A percentile compares a stretch with the other conserved stretches of the same genome.
Conservation (phyloP, 92 coral and sea anemone species). For the Phenganax stokvisi region DNA sequence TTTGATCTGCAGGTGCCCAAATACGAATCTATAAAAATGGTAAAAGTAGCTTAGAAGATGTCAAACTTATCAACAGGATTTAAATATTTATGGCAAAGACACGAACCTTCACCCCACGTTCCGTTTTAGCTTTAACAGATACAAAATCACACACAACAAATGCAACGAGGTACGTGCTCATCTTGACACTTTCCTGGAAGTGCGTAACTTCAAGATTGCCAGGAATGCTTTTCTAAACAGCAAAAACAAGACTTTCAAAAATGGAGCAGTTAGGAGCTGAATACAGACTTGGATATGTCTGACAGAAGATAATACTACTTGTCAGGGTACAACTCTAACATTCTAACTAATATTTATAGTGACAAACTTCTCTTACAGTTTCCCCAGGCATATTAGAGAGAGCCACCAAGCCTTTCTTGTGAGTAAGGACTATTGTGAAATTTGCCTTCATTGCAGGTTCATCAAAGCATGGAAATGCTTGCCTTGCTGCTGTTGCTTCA, state of each 20-base stretch:
- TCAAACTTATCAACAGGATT: no score
- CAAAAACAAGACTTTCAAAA: slow-evolving; percentile 1
- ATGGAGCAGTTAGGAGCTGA: neutral
- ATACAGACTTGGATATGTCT: no score
- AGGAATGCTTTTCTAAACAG: slow-evolving; percentile 18
- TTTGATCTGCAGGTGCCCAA: slow-evolving; percentile 82
- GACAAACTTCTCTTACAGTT: slow-evolving; percentile 39
- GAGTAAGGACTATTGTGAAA: slow-evolving; percentile 58
- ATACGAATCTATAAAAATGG: slow-evolving; percentile 61
- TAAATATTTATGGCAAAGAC: neutral
- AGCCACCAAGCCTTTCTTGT: slow-evolving; percentile 54
- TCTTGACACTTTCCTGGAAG: slow-evolving; percentile 65
- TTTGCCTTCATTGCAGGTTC: slow-evolving; percentile 90
- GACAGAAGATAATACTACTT: no score
- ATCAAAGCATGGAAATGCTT: slow-evolving; percentile 95
- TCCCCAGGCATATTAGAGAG: slow-evolving; percentile 76
- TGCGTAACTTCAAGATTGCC: slow-evolving; percentile 53
- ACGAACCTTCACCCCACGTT: slow-evolving; percentile 17
- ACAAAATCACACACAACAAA: slow-evolving; percentile 86
- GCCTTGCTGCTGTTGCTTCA: slow-evolving; percentile 94
- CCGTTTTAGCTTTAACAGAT: slow-evolving; percentile 41
- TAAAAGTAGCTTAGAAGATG: neutral
- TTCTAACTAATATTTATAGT: no score
- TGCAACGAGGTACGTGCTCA: slow-evolving; percentile 94
- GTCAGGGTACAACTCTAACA: no score